phyloP scores from a whole-genome alignment of 2,113 vertebrate genomes.

The Upupa epops region DNA sequence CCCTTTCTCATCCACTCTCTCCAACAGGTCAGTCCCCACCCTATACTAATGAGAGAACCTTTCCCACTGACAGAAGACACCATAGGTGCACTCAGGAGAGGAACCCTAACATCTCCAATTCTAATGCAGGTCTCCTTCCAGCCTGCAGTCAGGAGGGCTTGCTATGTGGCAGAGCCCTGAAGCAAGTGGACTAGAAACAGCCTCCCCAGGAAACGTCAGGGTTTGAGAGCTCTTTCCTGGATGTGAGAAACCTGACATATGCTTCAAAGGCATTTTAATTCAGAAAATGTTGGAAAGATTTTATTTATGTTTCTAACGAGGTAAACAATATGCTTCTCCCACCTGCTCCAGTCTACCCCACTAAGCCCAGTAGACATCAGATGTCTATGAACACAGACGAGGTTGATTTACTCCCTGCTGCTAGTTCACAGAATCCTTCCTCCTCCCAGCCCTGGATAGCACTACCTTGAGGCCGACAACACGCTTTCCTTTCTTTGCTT shows the following conservation, averaged over 20 bases:
- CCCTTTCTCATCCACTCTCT: too few species aligned
- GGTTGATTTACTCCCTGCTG: conserved; percentile 13
- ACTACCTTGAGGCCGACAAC: background rate
- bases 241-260: conserved; percentile 53
- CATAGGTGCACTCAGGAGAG: fast-evolving
- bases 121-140: background rate
- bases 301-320: conserved; percentile 65
- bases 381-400: conserved; percentile 2
- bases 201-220: background rate
- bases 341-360: conserved; percentile 54
- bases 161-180: background rate
- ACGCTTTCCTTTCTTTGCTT: background rate
- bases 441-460: background rate
- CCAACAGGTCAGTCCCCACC: too few species aligned
- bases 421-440: background rate
- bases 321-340: conserved; percentile 64
- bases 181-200: conserved; percentile 4
- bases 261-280: conserved; percentile 45
- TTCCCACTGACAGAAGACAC: background rate
- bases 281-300: conserved; percentile 45
- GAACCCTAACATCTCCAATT: background rate
- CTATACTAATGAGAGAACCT: background rate
- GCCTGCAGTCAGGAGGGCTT: background rate
- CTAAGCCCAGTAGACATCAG: conserved; percentile 35
- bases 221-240: conserved; percentile 1